These are phyloP conservation scores for Iphiclides podalirius DNA, from an alignment of 2,888 invertebrate species.

Conservation along the genomic window DNA sequence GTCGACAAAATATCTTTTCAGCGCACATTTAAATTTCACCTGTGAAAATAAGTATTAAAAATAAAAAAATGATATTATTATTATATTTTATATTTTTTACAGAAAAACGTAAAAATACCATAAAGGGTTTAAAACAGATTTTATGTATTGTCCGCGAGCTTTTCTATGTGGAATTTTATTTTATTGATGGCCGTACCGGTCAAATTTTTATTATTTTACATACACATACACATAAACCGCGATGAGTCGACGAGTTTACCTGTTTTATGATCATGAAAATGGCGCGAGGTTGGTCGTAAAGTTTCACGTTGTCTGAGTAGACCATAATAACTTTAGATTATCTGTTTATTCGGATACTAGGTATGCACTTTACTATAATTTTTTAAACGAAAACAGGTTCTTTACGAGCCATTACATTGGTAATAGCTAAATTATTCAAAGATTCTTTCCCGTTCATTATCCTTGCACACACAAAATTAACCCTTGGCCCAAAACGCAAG, in stretches of 20 bases:
- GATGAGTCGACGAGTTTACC: conserved; percentile 13
- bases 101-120: background rate
- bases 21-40: too few relatives aligned
- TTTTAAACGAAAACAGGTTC: too few relatives aligned
- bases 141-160: background rate
- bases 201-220: conserved; percentile 13
- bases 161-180: background rate
- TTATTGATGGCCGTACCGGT: background rate
- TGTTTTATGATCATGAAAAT: conserved; percentile 14
- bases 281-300: conserved; percentile 6
- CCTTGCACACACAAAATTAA: too few relatives aligned
- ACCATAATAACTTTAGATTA: conserved; percentile 3
- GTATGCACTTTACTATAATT: background rate
- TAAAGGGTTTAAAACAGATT: background rate
- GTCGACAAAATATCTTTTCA: too few relatives aligned
- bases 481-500: too few relatives aligned
- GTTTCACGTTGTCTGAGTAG: conserved; percentile 3
- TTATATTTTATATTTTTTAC: too few relatives aligned
- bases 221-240: background rate
- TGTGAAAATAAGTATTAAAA: too few relatives aligned
- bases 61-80: too few relatives aligned
- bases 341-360: background rate
- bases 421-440: too few relatives aligned
- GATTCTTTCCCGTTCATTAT: too few relatives aligned
- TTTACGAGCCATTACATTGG: too few relatives aligned